These are phyloP conservation scores for Lanistes nyassanus DNA, from an alignment of 1,140 invertebrate genomes.

Conservation along the genomic window DNA sequence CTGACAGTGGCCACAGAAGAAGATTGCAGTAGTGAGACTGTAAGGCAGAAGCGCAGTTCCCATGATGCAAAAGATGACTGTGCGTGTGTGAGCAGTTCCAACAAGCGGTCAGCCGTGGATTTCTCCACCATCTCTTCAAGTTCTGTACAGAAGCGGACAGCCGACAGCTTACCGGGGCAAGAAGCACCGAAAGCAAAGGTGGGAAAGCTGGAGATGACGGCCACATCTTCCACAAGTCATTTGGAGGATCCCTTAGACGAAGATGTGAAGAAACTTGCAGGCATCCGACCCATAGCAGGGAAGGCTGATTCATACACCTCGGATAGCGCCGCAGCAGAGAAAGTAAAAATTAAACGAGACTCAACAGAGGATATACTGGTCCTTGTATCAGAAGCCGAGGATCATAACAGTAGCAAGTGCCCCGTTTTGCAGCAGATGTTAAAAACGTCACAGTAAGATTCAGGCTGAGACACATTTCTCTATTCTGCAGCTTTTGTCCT, in stretches of 20 bases:
- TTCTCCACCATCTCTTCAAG: slow-evolving; percentile 11
- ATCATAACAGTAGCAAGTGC: slow-evolving; percentile 23
- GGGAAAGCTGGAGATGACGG: slow-evolving; percentile 2
- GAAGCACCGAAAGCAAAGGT: neutral
- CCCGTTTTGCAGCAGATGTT: slow-evolving; percentile 40
- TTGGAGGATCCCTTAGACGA: slow-evolving; percentile 11
- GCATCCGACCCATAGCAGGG: neutral
- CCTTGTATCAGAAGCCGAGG: slow-evolving; percentile 17
- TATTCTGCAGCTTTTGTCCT: neutral
- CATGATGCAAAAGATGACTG: slow-evolving; percentile 11
- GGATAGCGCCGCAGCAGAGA: neutral
- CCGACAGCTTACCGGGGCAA: neutral
- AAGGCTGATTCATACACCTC: slow-evolving; percentile 1
- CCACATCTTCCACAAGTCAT: slow-evolving; percentile 17
- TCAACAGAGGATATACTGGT: neutral
- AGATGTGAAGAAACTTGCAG: neutral
- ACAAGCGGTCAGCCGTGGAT: slow-evolving; percentile 4
- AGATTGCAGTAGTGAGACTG: neutral
- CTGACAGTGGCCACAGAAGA: neutral
- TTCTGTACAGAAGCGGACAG: slow-evolving; percentile 1
- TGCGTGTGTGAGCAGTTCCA: slow-evolving; percentile 20
- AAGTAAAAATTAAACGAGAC: neutral
- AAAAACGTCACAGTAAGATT: slow-evolving; percentile 24
- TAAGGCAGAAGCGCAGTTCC: neutral
- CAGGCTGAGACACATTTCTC: neutral